phyloP scores from a whole-genome alignment of 2,888 invertebrate species.

The Sminthurides aquaticus region DNA sequence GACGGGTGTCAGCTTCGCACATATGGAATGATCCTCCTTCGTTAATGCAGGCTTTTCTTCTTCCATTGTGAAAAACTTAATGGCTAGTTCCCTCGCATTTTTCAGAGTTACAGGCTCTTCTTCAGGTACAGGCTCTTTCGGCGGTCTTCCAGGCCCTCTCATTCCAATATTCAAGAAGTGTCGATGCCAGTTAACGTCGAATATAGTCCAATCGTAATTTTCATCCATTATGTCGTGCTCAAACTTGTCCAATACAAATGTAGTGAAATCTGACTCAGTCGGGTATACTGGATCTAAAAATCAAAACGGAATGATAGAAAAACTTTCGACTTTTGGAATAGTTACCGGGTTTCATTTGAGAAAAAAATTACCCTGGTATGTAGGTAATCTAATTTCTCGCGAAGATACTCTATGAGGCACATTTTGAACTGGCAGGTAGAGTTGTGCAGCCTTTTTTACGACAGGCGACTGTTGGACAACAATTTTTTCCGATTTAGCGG shows the following conservation, averaged over 20 bases:
- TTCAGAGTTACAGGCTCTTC: not conserved
- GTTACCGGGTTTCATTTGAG: too few species aligned
- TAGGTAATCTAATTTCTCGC: too few species aligned
- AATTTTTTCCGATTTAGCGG: too few species aligned
- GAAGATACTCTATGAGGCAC: too few species aligned
- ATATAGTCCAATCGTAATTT: not conserved
- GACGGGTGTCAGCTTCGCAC: not conserved
- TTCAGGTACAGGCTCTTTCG: not conserved
- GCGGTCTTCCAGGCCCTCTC: not conserved
- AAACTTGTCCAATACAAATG: not conserved
- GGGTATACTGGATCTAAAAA: too few species aligned
- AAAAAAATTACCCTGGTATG: too few species aligned
- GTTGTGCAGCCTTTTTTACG: too few species aligned
- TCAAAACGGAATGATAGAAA: too few species aligned
- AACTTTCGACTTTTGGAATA: too few species aligned
- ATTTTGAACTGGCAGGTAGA: too few species aligned
- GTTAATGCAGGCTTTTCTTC: not conserved
- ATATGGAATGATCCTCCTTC: not conserved
- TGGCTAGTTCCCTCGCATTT: not conserved
- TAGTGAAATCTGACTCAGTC: not conserved
- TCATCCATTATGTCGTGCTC: constrained; percentile 1
- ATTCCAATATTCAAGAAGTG: not conserved
- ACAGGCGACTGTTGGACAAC: too few species aligned
- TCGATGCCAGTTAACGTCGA: not conserved
- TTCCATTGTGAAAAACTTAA: not conserved